Evolutionary conservation across 2,113 vertebrate genomes (phyloP), one percentile per base, ranked within the genome.

Genomic region (Amphilophus citrinellus): DNA sequence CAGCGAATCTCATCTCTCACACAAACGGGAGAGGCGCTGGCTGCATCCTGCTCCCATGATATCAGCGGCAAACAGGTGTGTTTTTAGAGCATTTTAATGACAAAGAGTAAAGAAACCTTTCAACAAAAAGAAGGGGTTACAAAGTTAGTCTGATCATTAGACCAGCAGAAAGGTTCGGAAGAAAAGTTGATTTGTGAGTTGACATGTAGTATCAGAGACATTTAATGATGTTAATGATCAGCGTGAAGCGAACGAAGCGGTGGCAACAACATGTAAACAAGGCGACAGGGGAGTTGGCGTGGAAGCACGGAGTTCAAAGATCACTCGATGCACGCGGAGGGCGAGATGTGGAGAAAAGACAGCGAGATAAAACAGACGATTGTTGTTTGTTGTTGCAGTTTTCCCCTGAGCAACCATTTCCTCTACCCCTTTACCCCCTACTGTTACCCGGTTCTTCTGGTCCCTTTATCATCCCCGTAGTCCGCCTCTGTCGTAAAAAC

Each of bases 211-310:
- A 92, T 91, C 90, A 89, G 57, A 91, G 88, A 81, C 87, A 77
- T 59, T 87, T 93, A 93, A 94, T 92, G 94, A 95, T 89, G 92
- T 86, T 94, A 94, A 94, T 94, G 93, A 95, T 94, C 90, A 93
- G 82, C 79, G 39, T 27, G 62, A 89, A 77, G 82, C 13, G 60
- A 82, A 84, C 79, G 65, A 83, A 37, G 88, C 87, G 0, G 76
- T 13, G 9, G 83, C 68, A 78, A 81, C 81, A 88, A 85, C 92
- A 90, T 94, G 94, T 92, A 95, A 95, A 95, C 93, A 94, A 95
- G 93, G 91, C 92, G 39, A 91, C 94, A 85, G 90, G 94, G 94
- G 94, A 95, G 90, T 94, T 91, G 93, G 80, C 60, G 58, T 85
- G 91, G 85, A 92, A 89, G 90, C 82, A 22, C 15, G 3, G 63